Conservation (phyloP, 2,797 vertebrate genomes). For the Sphenopsis melanotis region DNA sequence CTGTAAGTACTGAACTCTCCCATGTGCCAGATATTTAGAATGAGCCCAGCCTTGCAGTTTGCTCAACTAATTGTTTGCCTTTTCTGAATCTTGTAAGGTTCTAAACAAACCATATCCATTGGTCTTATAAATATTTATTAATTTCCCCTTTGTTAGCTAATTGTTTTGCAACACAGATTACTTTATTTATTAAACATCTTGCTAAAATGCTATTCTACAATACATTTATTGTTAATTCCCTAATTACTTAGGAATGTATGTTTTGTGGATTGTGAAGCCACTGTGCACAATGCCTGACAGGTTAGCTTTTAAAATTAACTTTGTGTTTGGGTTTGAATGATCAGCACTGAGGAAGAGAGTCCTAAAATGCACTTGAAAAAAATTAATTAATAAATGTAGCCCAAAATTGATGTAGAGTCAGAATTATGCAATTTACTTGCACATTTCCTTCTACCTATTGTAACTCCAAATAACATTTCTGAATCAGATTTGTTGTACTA, state of each 20-base stretch:
- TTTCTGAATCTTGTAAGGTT: constrained; percentile 25
- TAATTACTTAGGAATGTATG: constrained; percentile 1
- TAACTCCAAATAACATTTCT: neutral
- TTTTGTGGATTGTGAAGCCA: neutral
- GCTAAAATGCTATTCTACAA: constrained; percentile 12
- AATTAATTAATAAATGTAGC: neutral
- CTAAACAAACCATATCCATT: neutral
- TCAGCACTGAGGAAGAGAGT: neutral
- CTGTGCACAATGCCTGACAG: neutral
- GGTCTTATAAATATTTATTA: constrained; percentile 38
- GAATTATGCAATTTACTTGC: neutral
- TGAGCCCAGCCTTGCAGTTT: neutral
- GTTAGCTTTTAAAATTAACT: constrained; percentile 8
- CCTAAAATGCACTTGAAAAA: neutral
- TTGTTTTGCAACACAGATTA: constrained; percentile 29
- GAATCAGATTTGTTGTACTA: neutral
- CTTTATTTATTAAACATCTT: constrained; percentile 24
- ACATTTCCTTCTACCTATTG: neutral
- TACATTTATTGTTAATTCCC: constrained; percentile 20
- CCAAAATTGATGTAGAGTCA: neutral
- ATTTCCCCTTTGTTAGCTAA: constrained; percentile 34
- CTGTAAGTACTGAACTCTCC: neutral
- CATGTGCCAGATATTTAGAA: neutral
- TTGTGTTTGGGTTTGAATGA: neutral
- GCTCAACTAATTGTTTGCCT: neutral